Percentiles rank a stretch among this genome's conserved stretches.
These are phyloP conservation scores for Panulirus ornatus DNA, from an alignment of 1,140 invertebrate genomes.

Conservation along the genomic window DNA sequence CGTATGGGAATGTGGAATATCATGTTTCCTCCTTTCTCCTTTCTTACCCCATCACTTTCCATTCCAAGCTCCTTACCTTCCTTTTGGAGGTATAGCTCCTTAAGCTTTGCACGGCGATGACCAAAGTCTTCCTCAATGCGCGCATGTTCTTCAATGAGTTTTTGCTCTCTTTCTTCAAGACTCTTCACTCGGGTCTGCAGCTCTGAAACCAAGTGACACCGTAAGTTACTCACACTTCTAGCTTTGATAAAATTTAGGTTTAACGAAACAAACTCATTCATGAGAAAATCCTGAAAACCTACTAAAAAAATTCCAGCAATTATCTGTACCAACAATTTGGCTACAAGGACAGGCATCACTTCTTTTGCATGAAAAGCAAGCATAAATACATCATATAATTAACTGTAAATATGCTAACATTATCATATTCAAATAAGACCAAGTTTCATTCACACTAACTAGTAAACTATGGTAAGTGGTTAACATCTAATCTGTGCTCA, in stretches of 20 bases:
- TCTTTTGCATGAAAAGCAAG: too few species aligned
- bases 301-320: not conserved
- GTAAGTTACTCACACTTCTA: not conserved
- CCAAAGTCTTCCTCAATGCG: slow-evolving; percentile 90
- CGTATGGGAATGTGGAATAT: too few species aligned
- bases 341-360: not conserved
- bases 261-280: not conserved
- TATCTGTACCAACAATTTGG: not conserved
- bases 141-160: slow-evolving; percentile 62
- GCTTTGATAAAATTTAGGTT: not conserved
- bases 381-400: too few species aligned
- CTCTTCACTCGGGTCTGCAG: slow-evolving; percentile 21
- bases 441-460: too few species aligned
- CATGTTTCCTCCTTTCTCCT: not conserved
- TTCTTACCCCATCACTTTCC: not conserved
- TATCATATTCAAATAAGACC: too few species aligned
- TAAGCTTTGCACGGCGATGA: slow-evolving; percentile 92
- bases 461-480: too few species aligned
- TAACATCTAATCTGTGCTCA: too few species aligned
- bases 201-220: slow-evolving; percentile 50
- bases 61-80: slow-evolving; percentile 86
- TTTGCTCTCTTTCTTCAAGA: slow-evolving; percentile 68
- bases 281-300: not conserved
- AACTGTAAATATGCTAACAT: too few species aligned
- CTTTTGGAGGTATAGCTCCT: slow-evolving; percentile 93